phyloP scores from a whole-genome alignment of 2,888 invertebrate genomes.

The Julus scanicus region DNA sequence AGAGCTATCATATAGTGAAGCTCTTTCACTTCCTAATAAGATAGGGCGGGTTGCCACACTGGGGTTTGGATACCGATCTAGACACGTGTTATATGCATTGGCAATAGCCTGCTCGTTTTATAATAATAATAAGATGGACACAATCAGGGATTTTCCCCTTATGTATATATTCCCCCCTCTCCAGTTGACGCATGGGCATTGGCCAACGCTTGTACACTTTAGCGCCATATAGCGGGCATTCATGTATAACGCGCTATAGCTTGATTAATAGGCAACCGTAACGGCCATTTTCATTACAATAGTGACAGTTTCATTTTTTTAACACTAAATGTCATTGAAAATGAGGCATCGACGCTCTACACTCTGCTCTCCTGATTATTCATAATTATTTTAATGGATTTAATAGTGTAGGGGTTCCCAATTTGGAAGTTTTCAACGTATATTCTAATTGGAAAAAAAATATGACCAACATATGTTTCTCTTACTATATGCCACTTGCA shows the following conservation, averaged over 20 bases:
- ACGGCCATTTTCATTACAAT: background rate
- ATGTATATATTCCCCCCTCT: background rate
- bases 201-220: background rate
- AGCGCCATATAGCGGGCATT: background rate
- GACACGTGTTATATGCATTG: background rate
- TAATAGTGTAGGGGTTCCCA: background rate
- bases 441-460: background rate
- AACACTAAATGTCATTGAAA: background rate
- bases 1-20: background rate
- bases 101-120: background rate
- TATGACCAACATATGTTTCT: background rate
- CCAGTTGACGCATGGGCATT: background rate
- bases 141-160: background rate
- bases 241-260: background rate
- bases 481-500: background rate
- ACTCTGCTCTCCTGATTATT: background rate
- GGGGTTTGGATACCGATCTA: background rate
- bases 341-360: background rate
- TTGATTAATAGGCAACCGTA: background rate
- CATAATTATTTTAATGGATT: slow-evolving; percentile 1
- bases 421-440: background rate
- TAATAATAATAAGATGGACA: background rate
- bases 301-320: background rate
- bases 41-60: background rate
- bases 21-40: background rate